Conservation (phyloP, 2,113 vertebrate genomes). For the Oenanthe oenanthe region DNA sequence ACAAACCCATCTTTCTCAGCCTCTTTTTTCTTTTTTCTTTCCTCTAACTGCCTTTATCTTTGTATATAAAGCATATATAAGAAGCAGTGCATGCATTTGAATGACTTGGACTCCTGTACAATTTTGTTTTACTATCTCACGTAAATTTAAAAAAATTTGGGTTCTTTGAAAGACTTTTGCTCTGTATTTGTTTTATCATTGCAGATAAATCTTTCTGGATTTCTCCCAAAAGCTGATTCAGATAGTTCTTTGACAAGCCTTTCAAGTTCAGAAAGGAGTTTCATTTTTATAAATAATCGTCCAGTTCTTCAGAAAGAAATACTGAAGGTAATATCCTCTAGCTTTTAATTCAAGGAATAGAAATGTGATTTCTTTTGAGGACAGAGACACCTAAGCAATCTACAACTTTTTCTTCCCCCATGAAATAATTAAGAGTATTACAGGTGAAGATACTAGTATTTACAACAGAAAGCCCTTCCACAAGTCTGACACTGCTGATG, state of each 20-base stretch:
- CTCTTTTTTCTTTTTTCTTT: neutral
- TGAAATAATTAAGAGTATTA: neutral
- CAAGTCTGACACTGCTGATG: neutral
- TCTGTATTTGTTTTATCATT: constrained; percentile 23
- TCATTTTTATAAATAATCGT: constrained; percentile 89
- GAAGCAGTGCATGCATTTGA: neutral
- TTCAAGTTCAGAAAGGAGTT: constrained; percentile 86
- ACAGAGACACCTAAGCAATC: neutral
- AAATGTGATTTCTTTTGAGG: neutral
- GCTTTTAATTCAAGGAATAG: neutral
- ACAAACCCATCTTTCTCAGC: neutral
- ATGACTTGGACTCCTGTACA: neutral
- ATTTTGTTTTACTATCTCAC: neutral
- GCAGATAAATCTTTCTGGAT: constrained; percentile 89
- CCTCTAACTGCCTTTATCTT: neutral
- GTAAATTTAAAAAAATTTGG: neutral
- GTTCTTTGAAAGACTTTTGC: neutral
- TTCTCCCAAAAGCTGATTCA: constrained; percentile 86
- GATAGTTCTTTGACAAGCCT: constrained; percentile 83
- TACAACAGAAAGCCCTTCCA: neutral
- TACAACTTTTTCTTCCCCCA: neutral
- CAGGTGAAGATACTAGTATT: neutral
- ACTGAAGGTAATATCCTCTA: constrained; percentile 84
- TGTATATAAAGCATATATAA: neutral
- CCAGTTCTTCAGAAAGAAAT: constrained; percentile 93